Percentiles rank a stretch among this genome's conserved stretches.
phyloP scores from a whole-genome alignment of 2,113 vertebrate genomes.

The Passer montanus region DNA sequence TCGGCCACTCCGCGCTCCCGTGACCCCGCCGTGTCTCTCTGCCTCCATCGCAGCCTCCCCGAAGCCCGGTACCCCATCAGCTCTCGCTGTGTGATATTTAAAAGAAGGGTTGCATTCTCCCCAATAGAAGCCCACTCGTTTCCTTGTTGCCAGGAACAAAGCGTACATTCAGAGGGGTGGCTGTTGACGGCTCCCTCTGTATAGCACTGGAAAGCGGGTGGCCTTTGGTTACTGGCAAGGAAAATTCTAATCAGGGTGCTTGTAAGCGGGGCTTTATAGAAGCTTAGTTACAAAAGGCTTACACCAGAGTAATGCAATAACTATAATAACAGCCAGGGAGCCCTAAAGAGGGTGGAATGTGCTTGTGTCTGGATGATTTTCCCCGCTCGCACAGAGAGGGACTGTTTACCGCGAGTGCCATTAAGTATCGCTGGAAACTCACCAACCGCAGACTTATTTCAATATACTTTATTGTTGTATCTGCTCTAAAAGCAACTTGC shows the following conservation, averaged over 20 bases:
- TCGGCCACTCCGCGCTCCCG: conserved; percentile 8
- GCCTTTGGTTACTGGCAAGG: conserved; percentile 68
- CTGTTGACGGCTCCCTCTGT: conserved; percentile 66
- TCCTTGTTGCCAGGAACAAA: conserved; percentile 79
- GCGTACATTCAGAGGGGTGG: conserved; percentile 78
- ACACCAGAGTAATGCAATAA: conserved; percentile 69
- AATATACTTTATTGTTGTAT: conserved; percentile 64
- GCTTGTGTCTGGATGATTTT: conserved; percentile 75
- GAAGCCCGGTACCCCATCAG: conserved; percentile 66
- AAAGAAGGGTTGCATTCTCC: conserved; percentile 80
- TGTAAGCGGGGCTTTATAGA: conserved; percentile 68
- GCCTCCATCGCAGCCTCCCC: not conserved
- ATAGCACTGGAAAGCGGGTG: conserved; percentile 70
- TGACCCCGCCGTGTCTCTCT: conserved; percentile 36
- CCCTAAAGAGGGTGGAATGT: conserved; percentile 65
- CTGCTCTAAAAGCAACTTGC: conserved; percentile 49
- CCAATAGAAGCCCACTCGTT: conserved; percentile 75
- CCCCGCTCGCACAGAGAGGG: conserved; percentile 67
- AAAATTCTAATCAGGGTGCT: conserved; percentile 67
- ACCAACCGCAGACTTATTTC: conserved; percentile 68
- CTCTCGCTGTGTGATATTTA: conserved; percentile 70
- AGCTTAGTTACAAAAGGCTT: conserved; percentile 70
- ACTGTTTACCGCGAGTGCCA: conserved; percentile 72
- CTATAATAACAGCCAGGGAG: conserved; percentile 66
- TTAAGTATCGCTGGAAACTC: conserved; percentile 70